phyloP scores from a whole-genome alignment of 2,113 vertebrate genomes.

The Microcebus tavaratra region DNA sequence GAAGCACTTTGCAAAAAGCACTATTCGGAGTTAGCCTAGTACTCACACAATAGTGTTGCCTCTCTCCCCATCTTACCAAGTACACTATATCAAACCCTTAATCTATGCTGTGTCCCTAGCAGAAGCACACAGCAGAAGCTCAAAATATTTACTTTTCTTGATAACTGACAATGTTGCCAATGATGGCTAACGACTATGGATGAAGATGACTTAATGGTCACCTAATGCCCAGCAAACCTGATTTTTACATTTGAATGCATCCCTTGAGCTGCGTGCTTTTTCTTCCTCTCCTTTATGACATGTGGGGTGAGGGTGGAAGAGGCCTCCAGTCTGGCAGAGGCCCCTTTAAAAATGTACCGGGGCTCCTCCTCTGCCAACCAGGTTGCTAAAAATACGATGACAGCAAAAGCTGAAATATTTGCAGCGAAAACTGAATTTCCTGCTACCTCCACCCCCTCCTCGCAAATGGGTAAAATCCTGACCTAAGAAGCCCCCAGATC shows the following conservation, averaged over 20 bases:
- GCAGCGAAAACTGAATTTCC: slow-evolving; percentile 75
- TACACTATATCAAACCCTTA: background rate
- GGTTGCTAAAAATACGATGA: slow-evolving; percentile 78
- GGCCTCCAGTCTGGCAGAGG: slow-evolving; percentile 66
- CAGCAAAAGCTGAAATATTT: slow-evolving; percentile 81
- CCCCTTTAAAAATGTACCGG: slow-evolving; percentile 78
- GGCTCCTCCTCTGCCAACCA: slow-evolving; percentile 77
- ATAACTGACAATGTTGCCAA: background rate
- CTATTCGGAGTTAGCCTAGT: background rate
- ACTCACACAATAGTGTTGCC: background rate
- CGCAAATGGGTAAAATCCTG: slow-evolving; percentile 68
- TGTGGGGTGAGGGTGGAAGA: slow-evolving; percentile 50
- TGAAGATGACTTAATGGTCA: background rate
- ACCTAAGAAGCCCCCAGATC: slow-evolving; percentile 70
- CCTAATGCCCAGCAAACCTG: background rate
- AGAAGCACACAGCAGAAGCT: background rate
- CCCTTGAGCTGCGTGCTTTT: background rate
- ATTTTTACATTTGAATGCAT: background rate
- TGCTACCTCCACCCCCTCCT: slow-evolving; percentile 65
- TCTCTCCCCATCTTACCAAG: background rate
- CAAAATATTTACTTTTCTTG: background rate
- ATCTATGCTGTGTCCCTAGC: background rate
- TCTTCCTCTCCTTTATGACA: slow-evolving; percentile 13
- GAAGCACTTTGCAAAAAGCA: background rate
- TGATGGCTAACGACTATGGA: rapidly evolving